Percentiles rank a stretch among this genome's conserved stretches.
Conservation (phyloP, 2,113 vertebrate species). For the Trichomycterus rosablanca region DNA sequence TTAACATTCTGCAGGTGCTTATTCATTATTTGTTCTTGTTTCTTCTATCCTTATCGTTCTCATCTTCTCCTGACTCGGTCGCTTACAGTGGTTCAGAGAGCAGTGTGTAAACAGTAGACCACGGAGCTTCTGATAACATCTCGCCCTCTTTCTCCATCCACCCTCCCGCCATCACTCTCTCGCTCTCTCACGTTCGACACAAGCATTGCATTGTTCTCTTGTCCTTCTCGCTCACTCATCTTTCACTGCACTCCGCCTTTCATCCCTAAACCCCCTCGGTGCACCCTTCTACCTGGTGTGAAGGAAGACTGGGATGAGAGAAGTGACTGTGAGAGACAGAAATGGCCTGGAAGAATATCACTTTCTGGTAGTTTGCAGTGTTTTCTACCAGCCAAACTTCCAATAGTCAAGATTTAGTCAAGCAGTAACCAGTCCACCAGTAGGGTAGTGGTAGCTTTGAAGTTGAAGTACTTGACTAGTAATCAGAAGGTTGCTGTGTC, state of each 20-base stretch:
- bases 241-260: slow-evolving; percentile 36
- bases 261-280: slow-evolving; percentile 37
- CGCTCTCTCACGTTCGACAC: slow-evolving; percentile 49
- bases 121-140: slow-evolving; percentile 8
- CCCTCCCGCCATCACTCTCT: slow-evolving; percentile 29
- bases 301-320: slow-evolving; percentile 33
- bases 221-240: slow-evolving; percentile 34
- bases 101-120: slow-evolving; percentile 33
- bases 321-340: slow-evolving; percentile 7
- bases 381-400: neutral
- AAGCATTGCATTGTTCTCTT: slow-evolving; percentile 60
- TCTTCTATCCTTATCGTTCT: slow-evolving; percentile 14
- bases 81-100: slow-evolving; percentile 18
- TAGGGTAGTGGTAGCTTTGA: no score
- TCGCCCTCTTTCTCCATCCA: slow-evolving; percentile 4
- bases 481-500: no score
- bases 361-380: neutral
- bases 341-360: neutral
- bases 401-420: no score
- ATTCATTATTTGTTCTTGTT: slow-evolving; percentile 21
- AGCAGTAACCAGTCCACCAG: no score
- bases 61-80: slow-evolving; percentile 4
- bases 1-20: slow-evolving; percentile 26
- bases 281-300: slow-evolving; percentile 39
- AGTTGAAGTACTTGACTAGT: no score